phyloP scores from a whole-genome alignment of 1,140 invertebrate genomes.

The Drosophila ficusphila region DNA sequence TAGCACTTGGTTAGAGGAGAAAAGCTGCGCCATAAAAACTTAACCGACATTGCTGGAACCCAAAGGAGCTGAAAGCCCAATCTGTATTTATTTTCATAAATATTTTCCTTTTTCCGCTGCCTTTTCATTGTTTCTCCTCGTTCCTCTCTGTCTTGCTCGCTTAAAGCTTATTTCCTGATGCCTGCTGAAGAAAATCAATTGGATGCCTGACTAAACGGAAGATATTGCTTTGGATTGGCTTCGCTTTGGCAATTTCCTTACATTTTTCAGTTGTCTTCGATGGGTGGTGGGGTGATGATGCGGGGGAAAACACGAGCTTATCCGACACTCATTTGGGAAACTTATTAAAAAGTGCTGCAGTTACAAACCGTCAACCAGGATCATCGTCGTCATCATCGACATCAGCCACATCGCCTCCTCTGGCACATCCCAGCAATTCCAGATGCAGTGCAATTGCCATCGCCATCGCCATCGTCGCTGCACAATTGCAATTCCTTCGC shows the following conservation, averaged over 20 bases:
- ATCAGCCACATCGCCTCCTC: slow-evolving; percentile 6
- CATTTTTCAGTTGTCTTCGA: slow-evolving; percentile 20
- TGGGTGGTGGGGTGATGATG: background rate
- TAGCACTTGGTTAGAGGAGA: slow-evolving; percentile 39
- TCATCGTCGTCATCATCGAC: background rate
- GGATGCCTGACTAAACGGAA: slow-evolving; percentile 52
- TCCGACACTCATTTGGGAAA: slow-evolving; percentile 41
- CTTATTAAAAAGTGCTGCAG: slow-evolving; percentile 59
- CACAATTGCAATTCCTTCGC: slow-evolving; percentile 57
- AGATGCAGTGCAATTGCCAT: slow-evolving; percentile 58
- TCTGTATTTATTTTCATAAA: slow-evolving; percentile 53
- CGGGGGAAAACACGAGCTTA: slow-evolving; percentile 17
- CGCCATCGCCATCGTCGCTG: slow-evolving; percentile 42
- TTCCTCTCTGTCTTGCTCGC: background rate
- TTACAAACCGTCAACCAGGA: slow-evolving; percentile 8
- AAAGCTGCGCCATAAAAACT: slow-evolving; percentile 37
- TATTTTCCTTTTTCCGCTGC: slow-evolving; percentile 28
- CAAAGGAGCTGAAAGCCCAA: slow-evolving; percentile 6
- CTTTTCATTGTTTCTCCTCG: slow-evolving; percentile 13
- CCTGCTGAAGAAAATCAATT: slow-evolving; percentile 46
- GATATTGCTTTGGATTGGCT: slow-evolving; percentile 44
- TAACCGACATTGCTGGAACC: slow-evolving; percentile 37
- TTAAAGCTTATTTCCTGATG: slow-evolving; percentile 41
- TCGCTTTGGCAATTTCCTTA: slow-evolving; percentile 41
- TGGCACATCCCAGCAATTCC: slow-evolving; percentile 52